A percentile compares a stretch with the other conserved stretches of the same genome.
These are phyloP conservation scores for Petroica traversi DNA, from an alignment of 2,113 vertebrate species.

Conservation along the genomic window DNA sequence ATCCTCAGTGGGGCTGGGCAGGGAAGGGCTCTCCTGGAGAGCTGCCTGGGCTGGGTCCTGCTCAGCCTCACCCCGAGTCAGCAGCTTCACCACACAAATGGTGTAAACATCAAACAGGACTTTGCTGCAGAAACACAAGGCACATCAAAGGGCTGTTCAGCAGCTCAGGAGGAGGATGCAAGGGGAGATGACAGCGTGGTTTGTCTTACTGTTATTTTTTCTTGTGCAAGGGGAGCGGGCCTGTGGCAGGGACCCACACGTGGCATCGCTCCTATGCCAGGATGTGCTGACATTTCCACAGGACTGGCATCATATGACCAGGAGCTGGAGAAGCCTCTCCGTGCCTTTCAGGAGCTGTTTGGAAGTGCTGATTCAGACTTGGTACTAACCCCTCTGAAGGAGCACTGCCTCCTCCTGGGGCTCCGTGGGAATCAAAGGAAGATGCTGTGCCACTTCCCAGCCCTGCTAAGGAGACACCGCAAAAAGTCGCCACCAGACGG, in stretches of 20 bases:
- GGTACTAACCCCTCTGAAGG: not conserved
- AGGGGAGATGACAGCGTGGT: not conserved
- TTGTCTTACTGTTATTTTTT: accelerated
- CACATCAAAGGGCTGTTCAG: not conserved
- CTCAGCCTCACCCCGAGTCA: accelerated
- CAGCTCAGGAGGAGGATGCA: not conserved
- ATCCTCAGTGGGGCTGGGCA: not conserved
- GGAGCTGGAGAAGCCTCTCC: not conserved
- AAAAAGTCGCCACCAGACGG: not conserved
- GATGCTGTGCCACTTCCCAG: not conserved
- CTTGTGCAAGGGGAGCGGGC: not conserved
- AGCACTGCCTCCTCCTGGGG: not conserved
- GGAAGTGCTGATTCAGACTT: not conserved
- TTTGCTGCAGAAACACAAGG: not conserved
- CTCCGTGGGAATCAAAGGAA: not conserved
- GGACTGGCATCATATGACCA: not conserved
- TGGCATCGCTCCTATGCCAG: accelerated
- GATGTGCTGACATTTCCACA: not conserved
- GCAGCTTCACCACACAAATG: accelerated
- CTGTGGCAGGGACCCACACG: accelerated
- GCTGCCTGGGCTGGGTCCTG: not conserved
- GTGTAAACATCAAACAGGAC: not conserved
- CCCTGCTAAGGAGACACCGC: accelerated
- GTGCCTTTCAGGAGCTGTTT: not conserved
- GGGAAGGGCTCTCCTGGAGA: not conserved